These are phyloP conservation scores for Sebastes oblongus DNA, from an alignment of 2,797 vertebrate species.

Conservation along the genomic window DNA sequence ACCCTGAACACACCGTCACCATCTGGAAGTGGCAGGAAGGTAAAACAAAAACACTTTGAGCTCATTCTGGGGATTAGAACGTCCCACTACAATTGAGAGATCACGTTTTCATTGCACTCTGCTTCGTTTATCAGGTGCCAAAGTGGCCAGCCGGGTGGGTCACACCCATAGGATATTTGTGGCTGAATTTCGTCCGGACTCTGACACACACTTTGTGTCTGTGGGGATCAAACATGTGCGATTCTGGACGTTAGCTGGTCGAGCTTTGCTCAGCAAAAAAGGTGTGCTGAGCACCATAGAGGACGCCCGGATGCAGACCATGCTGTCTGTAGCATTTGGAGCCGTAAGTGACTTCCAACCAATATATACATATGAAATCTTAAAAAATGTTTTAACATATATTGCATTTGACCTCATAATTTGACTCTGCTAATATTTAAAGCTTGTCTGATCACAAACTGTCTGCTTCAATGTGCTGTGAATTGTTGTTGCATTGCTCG, in stretches of 20 bases:
- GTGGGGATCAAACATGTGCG: constrained; percentile 97
- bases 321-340: constrained; percentile 98
- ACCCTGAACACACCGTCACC: constrained; percentile 93
- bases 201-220: constrained; percentile 97
- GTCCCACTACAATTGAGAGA: background rate
- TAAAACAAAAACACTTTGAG: constrained; percentile 52
- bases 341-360: constrained; percentile 87
- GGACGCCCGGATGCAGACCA: constrained; percentile 96
- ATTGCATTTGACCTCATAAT: background rate
- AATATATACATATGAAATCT: background rate
- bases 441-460: background rate
- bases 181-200: constrained; percentile 97
- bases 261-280: constrained; percentile 94
- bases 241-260: constrained; percentile 96
- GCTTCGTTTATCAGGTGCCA: constrained; percentile 85
- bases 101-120: background rate
- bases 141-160: constrained; percentile 92
- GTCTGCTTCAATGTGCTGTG: constrained; percentile 59
- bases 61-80: background rate
- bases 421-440: constrained; percentile 7
- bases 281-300: constrained; percentile 94
- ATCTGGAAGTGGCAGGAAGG: constrained; percentile 99
- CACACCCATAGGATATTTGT: constrained; percentile 97
- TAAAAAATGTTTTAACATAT: background rate
- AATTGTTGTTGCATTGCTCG: constrained; percentile 74